Base-by-base conservation (phyloP, 2,797 vertebrate genomes). In the Sebastolobus altivelis region DNA sequence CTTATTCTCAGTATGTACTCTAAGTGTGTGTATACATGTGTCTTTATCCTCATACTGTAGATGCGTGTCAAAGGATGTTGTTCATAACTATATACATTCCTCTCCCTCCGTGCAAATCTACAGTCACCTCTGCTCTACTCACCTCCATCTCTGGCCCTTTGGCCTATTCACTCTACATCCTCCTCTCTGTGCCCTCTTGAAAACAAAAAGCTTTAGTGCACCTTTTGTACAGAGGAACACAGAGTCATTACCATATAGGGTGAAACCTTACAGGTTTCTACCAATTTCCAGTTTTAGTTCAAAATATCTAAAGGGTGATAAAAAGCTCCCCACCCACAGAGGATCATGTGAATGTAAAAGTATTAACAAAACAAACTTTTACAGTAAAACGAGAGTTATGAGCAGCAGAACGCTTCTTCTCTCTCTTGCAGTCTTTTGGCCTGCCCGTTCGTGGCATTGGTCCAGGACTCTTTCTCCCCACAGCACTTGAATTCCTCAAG, bases 401-500 rank as follows among this genome's bases (percentile, higher is more conserved):
- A 73, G 76, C 77, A 29, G 78, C 67, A 77, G 84, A 89, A 70
- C 81, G 58, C 86, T 84, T 91, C 72, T 72, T 78, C 65, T 88
- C 84, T 94, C 65, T 91, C 84, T 90, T 92, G 81, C 90, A 93
- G 90, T 88, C 82, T 87, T 88, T 91, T 93, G 85, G 92, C 82
- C 84, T 89, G 88, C 79, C 88, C 80, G 13, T 88, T 89, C 18
- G 75, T 91, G 91, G 90, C 89, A 63, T 75, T 75, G 83, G 81
- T 90, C 90, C 88, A 94, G 83, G 92, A 89, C 68, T 92, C 88
- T 71, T 87, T 92, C 85, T 94, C 82, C 69, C 83, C 93, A 90
- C 91, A 93, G 52, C 87, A 89, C 81, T 86, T 95, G 75, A 95
- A 93, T 92, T 94, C 90, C 83, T 84, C 65, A 80, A 91, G 89